Evolutionary conservation across 2,113 vertebrate genomes (phyloP), one percentile per base, ranked within the genome.

Genomic region (Numida meleagris): DNA sequence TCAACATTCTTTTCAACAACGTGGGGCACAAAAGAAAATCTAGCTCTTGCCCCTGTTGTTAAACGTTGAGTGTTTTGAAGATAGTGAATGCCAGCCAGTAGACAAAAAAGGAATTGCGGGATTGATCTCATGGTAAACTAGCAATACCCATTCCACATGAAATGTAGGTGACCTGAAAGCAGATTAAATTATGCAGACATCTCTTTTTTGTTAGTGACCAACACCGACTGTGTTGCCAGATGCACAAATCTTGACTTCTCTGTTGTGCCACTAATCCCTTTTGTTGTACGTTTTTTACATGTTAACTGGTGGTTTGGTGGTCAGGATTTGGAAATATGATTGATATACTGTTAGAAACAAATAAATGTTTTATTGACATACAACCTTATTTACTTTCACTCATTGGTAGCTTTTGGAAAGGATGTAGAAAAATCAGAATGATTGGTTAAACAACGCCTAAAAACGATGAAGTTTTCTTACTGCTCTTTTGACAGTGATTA

Each of bases 211-310:
- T 58, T 82, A 40, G 24, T 82, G 77, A 53, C 43, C 62, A 91
- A 34, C 2, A 6, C 63, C 53, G 73, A 19, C 51, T 51, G 62
- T 48, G 57, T 29, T 73, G 78, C 19, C 59, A 93, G 58, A 90
- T 81, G 58, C 73, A 78, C 85, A 83, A 57, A 78, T 66, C 89
- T 85, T 83, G 76, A 73, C 66, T 88, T 75, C 55, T 38, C 88
- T 81, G 58, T 72, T 83, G 61, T 85, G 81, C 70, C 42, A 17
- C 67, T 97, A 90, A 92, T 95, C 94, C 71, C 86, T 88, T 87
- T 93, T 79, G 80, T 86, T 34, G 25, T 61, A 38, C 8, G 9
- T 34, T 92, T 96, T 79, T 95, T 68, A 46, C 40, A 3, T 29
- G 42, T 84, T 89, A 93, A 51, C 34, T 66, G 57, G 2, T 66